Evolutionary conservation across 2,888 invertebrate species (phyloP).

Genomic region (Ophioninae sp.): DNA sequence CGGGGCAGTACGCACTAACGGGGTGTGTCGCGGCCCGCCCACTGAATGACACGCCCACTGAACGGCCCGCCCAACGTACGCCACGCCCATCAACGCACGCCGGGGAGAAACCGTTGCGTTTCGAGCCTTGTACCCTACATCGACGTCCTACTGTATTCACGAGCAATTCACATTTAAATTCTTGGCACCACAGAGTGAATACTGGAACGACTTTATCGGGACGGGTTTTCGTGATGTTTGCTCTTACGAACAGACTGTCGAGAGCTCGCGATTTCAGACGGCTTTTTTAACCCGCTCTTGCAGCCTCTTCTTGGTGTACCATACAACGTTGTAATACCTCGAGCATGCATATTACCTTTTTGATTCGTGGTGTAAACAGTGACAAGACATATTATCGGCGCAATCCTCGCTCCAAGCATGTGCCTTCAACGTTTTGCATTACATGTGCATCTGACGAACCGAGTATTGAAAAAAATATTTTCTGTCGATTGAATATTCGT

Average conservation of each 20-base stretch:
- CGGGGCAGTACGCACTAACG: no score
- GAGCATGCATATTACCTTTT: slow-evolving; percentile 17
- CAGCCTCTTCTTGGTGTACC: not conserved
- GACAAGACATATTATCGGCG: not conserved
- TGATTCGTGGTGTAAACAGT: not conserved
- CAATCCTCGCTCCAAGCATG: not conserved
- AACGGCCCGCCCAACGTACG: no score
- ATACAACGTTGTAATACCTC: slow-evolving; percentile 17
- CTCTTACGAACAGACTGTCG: not conserved
- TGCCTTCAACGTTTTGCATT: not conserved
- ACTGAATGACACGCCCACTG: no score
- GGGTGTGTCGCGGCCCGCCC: no score
- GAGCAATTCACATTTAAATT: no score
- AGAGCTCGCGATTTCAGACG: not conserved
- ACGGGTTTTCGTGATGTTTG: not conserved
- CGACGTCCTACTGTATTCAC: no score
- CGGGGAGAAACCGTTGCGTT: no score
- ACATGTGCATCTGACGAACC: not conserved
- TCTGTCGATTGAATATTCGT: not conserved
- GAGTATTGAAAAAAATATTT: not conserved
- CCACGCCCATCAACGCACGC: no score
- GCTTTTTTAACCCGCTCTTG: not conserved
- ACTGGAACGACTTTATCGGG: not conserved
- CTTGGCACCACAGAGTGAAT: not conserved
- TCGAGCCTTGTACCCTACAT: no score